Evolutionary conservation across 2,797 vertebrate genomes (phyloP).

Genomic region (Pseudochirops cupreus): DNA sequence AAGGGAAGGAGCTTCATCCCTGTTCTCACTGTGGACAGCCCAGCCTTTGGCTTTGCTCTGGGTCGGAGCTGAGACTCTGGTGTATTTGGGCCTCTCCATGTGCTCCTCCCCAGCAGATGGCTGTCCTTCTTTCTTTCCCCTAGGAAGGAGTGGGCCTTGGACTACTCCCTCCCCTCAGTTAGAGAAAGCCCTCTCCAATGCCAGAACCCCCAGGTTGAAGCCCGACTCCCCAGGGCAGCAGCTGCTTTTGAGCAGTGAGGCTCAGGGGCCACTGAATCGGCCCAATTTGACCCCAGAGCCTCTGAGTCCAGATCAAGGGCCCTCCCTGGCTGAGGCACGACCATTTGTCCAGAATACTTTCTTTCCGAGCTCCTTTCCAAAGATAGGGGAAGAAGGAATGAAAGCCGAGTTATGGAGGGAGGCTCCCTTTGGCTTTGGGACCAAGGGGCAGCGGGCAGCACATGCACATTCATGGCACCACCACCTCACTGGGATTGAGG

Average conservation of each 20-base stretch:
- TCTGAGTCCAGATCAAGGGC: no score
- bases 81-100: no score
- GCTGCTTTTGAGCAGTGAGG: neutral
- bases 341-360: neutral
- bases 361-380: neutral
- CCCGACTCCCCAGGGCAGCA: no score
- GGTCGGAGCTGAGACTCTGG: neutral
- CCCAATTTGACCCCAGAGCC: neutral
- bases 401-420: neutral
- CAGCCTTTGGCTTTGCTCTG: no score
- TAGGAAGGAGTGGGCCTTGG: neutral
- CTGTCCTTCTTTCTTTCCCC: no score
- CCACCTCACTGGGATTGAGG: neutral
- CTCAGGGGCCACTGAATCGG: no score
- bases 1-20: no score
- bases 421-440: neutral
- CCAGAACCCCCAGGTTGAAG: fast-evolving
- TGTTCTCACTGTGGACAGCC: no score
- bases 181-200: no score
- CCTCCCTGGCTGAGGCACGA: no score
- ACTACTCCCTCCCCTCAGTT: neutral
- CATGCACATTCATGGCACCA: no score
- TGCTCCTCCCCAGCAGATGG: no score
- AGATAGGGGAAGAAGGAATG: neutral
- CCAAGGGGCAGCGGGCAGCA: neutral